Evolutionary conservation across 2,888 invertebrate genomes (phyloP).

Genomic region (Dichetophora obliterata): DNA sequence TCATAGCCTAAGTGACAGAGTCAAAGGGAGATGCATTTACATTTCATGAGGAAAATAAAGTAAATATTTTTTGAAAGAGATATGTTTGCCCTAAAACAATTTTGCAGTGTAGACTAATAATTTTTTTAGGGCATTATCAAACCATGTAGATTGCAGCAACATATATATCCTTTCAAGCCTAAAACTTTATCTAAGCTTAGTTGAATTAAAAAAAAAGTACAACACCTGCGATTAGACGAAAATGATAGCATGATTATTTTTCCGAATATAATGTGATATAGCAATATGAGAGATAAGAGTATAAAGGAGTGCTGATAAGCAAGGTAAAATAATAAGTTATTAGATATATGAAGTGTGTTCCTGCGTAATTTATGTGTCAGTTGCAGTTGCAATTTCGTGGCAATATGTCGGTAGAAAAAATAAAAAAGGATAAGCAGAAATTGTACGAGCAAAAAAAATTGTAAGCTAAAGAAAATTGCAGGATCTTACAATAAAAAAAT

Average conservation of each 20-base stretch:
- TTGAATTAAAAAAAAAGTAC: background rate
- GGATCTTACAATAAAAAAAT: background rate
- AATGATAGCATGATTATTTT: no score
- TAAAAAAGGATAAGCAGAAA: conserved; percentile 19
- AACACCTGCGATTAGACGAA: background rate
- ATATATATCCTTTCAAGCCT: background rate
- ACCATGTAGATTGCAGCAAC: background rate
- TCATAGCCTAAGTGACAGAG: no score
- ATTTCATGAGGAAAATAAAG: no score
- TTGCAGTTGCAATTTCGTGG: conserved; percentile 11
- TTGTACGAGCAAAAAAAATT: background rate
- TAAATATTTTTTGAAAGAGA: no score
- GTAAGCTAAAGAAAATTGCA: background rate
- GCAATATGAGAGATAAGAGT: no score
- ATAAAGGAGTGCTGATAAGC: background rate
- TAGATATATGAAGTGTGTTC: background rate
- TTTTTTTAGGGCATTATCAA: background rate
- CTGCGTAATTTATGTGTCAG: conserved; percentile 19
- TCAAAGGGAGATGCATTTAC: no score
- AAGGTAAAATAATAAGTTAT: background rate
- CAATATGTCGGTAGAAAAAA: conserved; percentile 40
- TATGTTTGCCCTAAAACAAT: background rate
- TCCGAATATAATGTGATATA: no score
- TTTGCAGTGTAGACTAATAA: background rate
- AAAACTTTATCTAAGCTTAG: no score